Base-by-base conservation (phyloP, 2,888 invertebrate genomes). In the Eumacrocentrus americanus region DNA sequence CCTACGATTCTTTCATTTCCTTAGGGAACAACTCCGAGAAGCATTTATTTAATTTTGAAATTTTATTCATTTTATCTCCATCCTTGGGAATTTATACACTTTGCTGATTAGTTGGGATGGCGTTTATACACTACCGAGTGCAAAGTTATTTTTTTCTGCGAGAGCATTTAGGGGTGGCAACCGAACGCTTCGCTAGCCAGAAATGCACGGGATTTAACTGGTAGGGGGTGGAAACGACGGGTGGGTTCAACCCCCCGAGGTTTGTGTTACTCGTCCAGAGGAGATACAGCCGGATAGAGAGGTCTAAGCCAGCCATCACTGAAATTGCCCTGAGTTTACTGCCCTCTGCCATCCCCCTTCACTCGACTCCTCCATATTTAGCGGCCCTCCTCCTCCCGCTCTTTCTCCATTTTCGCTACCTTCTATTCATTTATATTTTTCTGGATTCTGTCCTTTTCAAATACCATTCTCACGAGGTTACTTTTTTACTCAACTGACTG, bases 291-390 rank as follows among this genome's bases (percentile, higher is more conserved):
- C 53, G 52, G 61, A 72, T 71, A 71, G 71, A 71, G 69, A 74
- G 69, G 67, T 75, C 69, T 75, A 73, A 78, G 74, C 73, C 70
- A 70, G 72, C 76, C 74, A 78, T 78, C 78, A 76, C 73, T 71
- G 72, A 76, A 77, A 78, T 78, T 77, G 76, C 74, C 71, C 67
- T 65, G 71, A 72, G 70, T 72, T 74, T 72, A 73, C 71, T 61
- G 68, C 71, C 67, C 61, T 61, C 67, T 51, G 35, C 57, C 29
- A 29, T 29, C 29, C 64, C 14, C 40, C 54, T 38, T 37, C 40
- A 25, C 18, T 46, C 34, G 29, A 37, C 37, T 55, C 29, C 61
- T 61, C 62, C 56, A 58, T 25, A 47, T 47, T 47, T 47, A 47
- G 25, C 14, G n/a, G 23, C 25, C 47, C 47, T n/a, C n/a, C n/a